Evolutionary conservation across 2,888 invertebrate species (phyloP).

Genomic region (Heteromurus nitidus): DNA sequence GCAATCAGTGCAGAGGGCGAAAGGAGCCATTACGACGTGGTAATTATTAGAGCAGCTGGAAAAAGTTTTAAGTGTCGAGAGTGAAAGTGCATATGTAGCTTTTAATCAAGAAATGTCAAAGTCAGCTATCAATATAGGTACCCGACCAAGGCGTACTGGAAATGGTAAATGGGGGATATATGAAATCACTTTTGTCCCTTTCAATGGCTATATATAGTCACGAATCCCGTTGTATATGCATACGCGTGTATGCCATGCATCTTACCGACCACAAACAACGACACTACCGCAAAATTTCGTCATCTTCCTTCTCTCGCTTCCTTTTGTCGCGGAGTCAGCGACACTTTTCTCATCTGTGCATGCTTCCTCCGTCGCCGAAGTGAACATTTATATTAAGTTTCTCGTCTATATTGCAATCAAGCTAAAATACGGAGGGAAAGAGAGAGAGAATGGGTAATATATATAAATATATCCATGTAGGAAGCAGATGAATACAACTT

Average conservation of each 20-base stretch:
- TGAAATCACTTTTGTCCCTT: slow-evolving; percentile 36
- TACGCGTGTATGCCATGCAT: slow-evolving; percentile 38
- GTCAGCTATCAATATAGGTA: not conserved
- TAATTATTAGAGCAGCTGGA: too few relatives aligned
- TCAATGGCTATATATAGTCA: slow-evolving; percentile 38
- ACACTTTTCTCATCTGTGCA: not conserved
- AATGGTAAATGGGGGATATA: not conserved
- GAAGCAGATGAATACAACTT: not conserved
- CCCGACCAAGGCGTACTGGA: not conserved
- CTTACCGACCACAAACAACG: slow-evolving; percentile 58
- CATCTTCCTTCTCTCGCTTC: slow-evolving; percentile 22
- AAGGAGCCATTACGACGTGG: too few relatives aligned
- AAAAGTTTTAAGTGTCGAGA: not conserved
- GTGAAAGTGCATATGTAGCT: not conserved
- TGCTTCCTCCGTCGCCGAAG: not conserved
- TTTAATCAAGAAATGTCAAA: slow-evolving; percentile 14
- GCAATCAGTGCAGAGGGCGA: slow-evolving; percentile 49
- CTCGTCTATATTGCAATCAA: slow-evolving; percentile 30
- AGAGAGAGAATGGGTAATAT: slow-evolving; percentile 1
- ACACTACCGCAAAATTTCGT: slow-evolving; percentile 16
- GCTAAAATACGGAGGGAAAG: slow-evolving; percentile 25
- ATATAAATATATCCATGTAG: slow-evolving; percentile 2
- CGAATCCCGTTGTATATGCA: slow-evolving; percentile 33
- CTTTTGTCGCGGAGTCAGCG: not conserved
- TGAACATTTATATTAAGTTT: not conserved